A percentile compares a stretch with the other conserved stretches of the same genome.
phyloP scores from a whole-genome alignment of 2,888 invertebrate genomes.

The Crossocerus cetratus region DNA sequence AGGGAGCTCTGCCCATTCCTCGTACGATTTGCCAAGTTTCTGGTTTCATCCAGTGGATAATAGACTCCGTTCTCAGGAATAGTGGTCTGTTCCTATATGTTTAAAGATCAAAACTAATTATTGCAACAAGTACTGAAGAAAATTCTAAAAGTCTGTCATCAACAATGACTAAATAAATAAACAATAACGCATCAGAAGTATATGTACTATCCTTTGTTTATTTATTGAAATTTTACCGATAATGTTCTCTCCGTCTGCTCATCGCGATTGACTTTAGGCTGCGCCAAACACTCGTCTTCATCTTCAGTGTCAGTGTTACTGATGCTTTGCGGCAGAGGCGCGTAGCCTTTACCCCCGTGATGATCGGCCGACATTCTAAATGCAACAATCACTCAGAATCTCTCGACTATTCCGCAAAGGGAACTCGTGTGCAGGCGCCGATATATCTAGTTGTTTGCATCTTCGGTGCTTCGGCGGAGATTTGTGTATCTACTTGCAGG shows the following conservation, averaged over 20 bases:
- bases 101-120: not conserved
- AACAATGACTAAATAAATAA: no score
- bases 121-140: no score
- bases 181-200: no score
- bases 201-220: no score
- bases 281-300: slow-evolving; percentile 77
- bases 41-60: slow-evolving; percentile 70
- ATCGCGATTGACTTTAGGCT: slow-evolving; percentile 43
- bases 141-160: no score
- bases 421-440: no score
- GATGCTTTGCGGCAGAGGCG: slow-evolving; percentile 87
- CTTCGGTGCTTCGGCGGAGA: no score
- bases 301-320: slow-evolving; percentile 89
- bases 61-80: slow-evolving; percentile 68
- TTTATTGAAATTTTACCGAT: slow-evolving; percentile 31
- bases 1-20: slow-evolving; percentile 66
- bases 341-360: slow-evolving; percentile 78
- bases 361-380: slow-evolving; percentile 67
- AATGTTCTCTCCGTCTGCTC: slow-evolving; percentile 38
- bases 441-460: no score
- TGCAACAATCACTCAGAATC: no score
- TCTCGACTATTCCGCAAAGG: no score
- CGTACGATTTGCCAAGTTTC: slow-evolving; percentile 62
- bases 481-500: no score
- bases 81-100: slow-evolving; percentile 57